Evolutionary conservation across 2,797 vertebrate species (phyloP).

Genomic region (Serranus cabrilla): DNA sequence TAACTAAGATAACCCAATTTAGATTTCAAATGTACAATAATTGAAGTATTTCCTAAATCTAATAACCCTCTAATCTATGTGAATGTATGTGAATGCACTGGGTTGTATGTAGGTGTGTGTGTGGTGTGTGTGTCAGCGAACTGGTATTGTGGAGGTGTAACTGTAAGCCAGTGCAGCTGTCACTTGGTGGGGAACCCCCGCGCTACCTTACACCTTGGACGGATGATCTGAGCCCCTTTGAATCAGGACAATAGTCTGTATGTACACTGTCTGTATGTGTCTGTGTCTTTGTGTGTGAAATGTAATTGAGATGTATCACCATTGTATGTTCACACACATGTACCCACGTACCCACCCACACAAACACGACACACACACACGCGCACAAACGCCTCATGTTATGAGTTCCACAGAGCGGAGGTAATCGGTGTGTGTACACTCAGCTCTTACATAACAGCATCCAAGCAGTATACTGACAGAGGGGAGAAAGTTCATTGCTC

Average conservation of each 20-base stretch:
- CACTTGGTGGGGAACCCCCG: conserved; percentile 57
- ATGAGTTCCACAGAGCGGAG: conserved; percentile 70
- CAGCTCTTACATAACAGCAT: conserved; percentile 78
- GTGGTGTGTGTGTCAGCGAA: conserved; percentile 40
- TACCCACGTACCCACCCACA: conserved; percentile 4
- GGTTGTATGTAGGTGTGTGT: conserved; percentile 12
- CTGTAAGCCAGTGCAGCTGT: conserved; percentile 53
- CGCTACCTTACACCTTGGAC: conserved; percentile 55
- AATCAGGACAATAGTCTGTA: conserved; percentile 58
- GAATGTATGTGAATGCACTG: conserved; percentile 2
- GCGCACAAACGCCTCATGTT: conserved; percentile 58
- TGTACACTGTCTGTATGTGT: conserved; percentile 27
- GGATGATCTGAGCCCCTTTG: conserved; percentile 58
- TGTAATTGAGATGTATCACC: conserved; percentile 46
- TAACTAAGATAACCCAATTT: not conserved
- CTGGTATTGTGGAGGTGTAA: conserved; percentile 58
- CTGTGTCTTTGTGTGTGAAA: conserved; percentile 40
- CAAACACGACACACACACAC: not conserved
- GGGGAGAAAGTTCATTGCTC: conserved; percentile 75
- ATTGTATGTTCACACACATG: conserved; percentile 49
- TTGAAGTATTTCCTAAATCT: not conserved
- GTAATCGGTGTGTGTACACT: conserved; percentile 76
- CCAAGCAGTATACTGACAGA: conserved; percentile 62
- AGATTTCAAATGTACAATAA: not conserved
- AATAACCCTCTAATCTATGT: not conserved